Percentiles rank a stretch among this genome's conserved stretches.
Conservation (phyloP, 2,888 invertebrate genomes). For the Agrypnus murinus region DNA sequence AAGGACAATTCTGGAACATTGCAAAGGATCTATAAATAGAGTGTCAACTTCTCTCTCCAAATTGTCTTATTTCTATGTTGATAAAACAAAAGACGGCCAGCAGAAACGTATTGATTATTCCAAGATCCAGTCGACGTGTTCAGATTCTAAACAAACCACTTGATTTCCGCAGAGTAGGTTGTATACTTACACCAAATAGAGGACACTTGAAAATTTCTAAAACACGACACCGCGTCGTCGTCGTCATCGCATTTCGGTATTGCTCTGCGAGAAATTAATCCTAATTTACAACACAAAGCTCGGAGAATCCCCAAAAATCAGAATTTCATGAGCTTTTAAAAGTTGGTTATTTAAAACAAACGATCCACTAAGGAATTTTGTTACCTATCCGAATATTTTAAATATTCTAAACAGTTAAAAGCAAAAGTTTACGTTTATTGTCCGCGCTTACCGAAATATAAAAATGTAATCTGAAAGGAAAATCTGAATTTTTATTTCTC, state of each 20-base stretch:
- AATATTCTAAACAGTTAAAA: conserved; percentile 15
- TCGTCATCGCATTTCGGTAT: too few species aligned
- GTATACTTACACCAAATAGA: too few species aligned
- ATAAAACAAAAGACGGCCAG: too few species aligned
- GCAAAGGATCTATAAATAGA: too few species aligned
- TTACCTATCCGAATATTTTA: conserved; percentile 1
- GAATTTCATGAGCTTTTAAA: conserved; percentile 21
- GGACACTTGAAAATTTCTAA: conserved; percentile 14
- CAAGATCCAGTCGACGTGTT: not conserved
- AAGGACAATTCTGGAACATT: too few species aligned
- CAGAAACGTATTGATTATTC: conserved; percentile 26
- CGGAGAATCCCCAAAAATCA: conserved; percentile 19
- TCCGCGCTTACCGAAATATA: conserved; percentile 7
- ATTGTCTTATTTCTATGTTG: too few species aligned
- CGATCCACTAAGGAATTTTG: conserved; percentile 8
- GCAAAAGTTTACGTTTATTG: conserved; percentile 11
- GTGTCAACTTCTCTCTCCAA: too few species aligned
- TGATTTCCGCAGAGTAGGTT: not conserved
- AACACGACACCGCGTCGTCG: conserved; percentile 1
- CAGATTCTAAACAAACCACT: conserved; percentile 9
- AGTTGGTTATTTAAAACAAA: conserved; percentile 21
- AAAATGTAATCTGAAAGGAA: not conserved
- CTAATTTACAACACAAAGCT: conserved; percentile 23
- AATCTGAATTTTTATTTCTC: conserved; percentile 7
- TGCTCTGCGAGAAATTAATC: conserved; percentile 4